Conservation (phyloP, 2,888 invertebrate genomes). For the Rhogogaster chlorosoma region DNA sequence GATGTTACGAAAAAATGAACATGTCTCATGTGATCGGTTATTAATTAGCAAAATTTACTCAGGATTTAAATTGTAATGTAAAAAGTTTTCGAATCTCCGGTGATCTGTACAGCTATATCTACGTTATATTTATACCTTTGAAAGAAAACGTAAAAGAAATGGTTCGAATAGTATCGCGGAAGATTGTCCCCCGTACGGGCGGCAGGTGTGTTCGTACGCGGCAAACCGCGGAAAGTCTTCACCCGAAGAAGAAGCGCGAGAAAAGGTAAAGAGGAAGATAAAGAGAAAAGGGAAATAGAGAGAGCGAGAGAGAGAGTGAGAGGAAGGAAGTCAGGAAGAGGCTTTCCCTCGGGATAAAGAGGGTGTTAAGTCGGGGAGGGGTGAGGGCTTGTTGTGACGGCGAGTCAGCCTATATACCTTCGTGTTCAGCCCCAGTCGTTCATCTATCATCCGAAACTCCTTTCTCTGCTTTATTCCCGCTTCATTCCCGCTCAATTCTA, state of each 20-base stretch:
- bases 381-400: constrained; percentile 74
- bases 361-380: constrained; percentile 66
- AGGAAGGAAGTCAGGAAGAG: constrained; percentile 63
- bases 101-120: background rate
- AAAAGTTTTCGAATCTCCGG: background rate
- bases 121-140: background rate
- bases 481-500: constrained; percentile 50
- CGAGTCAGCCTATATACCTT: constrained; percentile 65
- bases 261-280: constrained; percentile 50
- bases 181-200: background rate
- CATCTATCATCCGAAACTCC: constrained; percentile 68
- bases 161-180: background rate
- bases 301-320: constrained; percentile 49
- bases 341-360: constrained; percentile 71
- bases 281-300: constrained; percentile 44
- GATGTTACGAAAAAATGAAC: no score
- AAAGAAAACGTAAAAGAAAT: background rate
- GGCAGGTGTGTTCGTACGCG: constrained; percentile 32
- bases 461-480: constrained; percentile 54
- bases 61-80: no score
- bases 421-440: constrained; percentile 64
- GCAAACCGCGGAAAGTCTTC: constrained; percentile 20
- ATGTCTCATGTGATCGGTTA: no score
- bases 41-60: background rate
- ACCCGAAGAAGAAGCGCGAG: background rate